Evolutionary conservation across 2,113 vertebrate species (phyloP).

Genomic region (Ancistrus triradiatus): DNA sequence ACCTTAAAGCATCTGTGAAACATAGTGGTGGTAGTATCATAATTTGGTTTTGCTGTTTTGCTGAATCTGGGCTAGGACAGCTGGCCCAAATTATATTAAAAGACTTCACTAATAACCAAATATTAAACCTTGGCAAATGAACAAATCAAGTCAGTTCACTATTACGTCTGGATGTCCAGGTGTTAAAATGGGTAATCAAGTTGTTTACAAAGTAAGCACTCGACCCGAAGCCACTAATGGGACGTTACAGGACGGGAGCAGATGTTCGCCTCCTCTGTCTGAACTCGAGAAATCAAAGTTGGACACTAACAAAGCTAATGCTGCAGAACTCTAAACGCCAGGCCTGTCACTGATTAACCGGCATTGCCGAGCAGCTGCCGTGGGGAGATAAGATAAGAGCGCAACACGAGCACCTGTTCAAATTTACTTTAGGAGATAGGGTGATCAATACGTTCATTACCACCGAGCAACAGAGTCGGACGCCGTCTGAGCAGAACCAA

Average conservation of each 20-base stretch:
- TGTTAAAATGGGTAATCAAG: neutral
- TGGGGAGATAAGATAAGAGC: slow-evolving; percentile 73
- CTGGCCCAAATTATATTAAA: too few relatives aligned
- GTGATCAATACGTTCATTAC: slow-evolving; percentile 70
- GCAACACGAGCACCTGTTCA: slow-evolving; percentile 68
- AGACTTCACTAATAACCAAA: too few relatives aligned
- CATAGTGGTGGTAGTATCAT: too few relatives aligned
- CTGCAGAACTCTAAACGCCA: slow-evolving; percentile 55
- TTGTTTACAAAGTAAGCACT: neutral
- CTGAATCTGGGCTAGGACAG: too few relatives aligned
- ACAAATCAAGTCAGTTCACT: too few relatives aligned
- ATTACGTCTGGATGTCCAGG: neutral
- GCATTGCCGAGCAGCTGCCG: slow-evolving; percentile 69
- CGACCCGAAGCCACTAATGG: slow-evolving; percentile 7
- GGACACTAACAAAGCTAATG: slow-evolving; percentile 60
- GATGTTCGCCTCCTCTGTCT: slow-evolving; percentile 65
- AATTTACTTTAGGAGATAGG: slow-evolving; percentile 65
- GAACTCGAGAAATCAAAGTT: slow-evolving; percentile 72
- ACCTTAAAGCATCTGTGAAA: too few relatives aligned
- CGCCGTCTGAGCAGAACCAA: slow-evolving; percentile 35
- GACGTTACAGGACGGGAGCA: slow-evolving; percentile 45
- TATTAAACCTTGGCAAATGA: too few relatives aligned
- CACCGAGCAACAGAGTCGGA: slow-evolving; percentile 39
- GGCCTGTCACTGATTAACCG: slow-evolving; percentile 67
- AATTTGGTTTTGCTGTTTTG: too few relatives aligned